Evolutionary conservation across 2,797 vertebrate genomes (phyloP), one percentile per base, ranked within the genome.

Genomic region (Antrozous pallidus): DNA sequence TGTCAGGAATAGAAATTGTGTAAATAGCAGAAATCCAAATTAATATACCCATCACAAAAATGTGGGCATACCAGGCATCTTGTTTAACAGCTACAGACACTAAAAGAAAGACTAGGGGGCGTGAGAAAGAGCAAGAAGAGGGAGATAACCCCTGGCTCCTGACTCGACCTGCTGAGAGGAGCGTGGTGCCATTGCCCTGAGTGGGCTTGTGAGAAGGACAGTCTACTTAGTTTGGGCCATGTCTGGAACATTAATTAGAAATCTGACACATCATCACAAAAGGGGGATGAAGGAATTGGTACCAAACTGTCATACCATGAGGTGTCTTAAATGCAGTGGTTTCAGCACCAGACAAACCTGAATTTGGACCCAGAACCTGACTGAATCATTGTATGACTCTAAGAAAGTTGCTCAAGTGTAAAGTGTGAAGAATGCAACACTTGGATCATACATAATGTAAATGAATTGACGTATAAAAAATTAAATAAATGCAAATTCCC

Each of bases 401-500:
- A 65, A 80, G 26, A 13, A 96, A 90, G 40, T 51, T 85, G 28
- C 26, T 94, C 69, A 90, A 90, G 73, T 42, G 63, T 58, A 74
- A 67, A 70, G 36, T 20, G 42, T 45, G 18, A 31, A 80, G 12
- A 95, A 65, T 69, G 18, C 6, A 85, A 38, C 20, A 88, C 17
- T 31, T 82, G 16, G 4, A 22, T 75, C 47, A 24, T 14, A 73
- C 5, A 56, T 45, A 79, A 70, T 38, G 17, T 89, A 18, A 31
- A 40, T 38, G 40, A 67, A 80, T 49, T 65, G 26, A 28, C 56
- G 73, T 71, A 58, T 51, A 40, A 31, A 74, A 81, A 54, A 67
- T 73, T 71, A 61, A 78, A 31, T 75, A 83, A 95, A 75, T 75
- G 1, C 65, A 87, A 51, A 20, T 90, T 77, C 58, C 63, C 12